Percentiles rank a stretch among this genome's conserved stretches.
These are phyloP conservation scores for Drosophila neonasuta DNA, from an alignment of 2,888 invertebrate genomes.

Conservation along the genomic window DNA sequence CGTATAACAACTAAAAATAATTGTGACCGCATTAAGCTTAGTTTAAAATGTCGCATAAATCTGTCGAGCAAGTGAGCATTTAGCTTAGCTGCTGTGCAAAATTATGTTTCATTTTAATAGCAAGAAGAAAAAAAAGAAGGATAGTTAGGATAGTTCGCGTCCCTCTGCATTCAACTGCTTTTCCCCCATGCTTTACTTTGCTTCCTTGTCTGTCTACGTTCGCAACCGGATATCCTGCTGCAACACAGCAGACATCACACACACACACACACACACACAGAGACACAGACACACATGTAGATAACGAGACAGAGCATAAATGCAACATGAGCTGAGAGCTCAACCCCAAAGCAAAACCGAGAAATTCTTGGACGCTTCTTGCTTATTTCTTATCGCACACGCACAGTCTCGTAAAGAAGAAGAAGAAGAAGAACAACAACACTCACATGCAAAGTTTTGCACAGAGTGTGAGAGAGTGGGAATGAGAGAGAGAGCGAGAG, in stretches of 20 bases:
- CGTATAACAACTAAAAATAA: slow-evolving; percentile 5
- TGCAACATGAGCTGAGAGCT: slow-evolving; percentile 48
- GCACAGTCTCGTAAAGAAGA: slow-evolving; percentile 52
- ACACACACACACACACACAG: slow-evolving; percentile 3
- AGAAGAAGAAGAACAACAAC: slow-evolving; percentile 13
- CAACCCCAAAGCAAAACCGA: slow-evolving; percentile 32
- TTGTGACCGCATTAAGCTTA: not conserved
- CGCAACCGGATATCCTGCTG: slow-evolving; percentile 73
- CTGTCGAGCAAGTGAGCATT: not conserved
- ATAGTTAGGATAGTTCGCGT: slow-evolving; percentile 7
- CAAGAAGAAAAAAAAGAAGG: not conserved
- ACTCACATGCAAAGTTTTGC: slow-evolving; percentile 71
- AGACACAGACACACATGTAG: not conserved
- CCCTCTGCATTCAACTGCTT: slow-evolving; percentile 1
- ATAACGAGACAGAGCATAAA: slow-evolving; percentile 12
- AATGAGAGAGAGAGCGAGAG: not conserved
- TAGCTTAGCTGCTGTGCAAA: slow-evolving; percentile 16
- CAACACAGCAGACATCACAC: slow-evolving; percentile 55
- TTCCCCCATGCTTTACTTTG: not conserved
- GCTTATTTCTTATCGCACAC: slow-evolving; percentile 62
- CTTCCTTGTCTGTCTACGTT: slow-evolving; percentile 55
- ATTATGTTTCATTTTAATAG: slow-evolving; percentile 34
- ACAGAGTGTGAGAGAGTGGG: not conserved
- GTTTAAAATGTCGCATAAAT: slow-evolving; percentile 14
- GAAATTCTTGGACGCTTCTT: slow-evolving; percentile 25